Evolutionary conservation across 1,140 invertebrate genomes (phyloP).

Genomic region (Ditylenchus dipsaci): DNA sequence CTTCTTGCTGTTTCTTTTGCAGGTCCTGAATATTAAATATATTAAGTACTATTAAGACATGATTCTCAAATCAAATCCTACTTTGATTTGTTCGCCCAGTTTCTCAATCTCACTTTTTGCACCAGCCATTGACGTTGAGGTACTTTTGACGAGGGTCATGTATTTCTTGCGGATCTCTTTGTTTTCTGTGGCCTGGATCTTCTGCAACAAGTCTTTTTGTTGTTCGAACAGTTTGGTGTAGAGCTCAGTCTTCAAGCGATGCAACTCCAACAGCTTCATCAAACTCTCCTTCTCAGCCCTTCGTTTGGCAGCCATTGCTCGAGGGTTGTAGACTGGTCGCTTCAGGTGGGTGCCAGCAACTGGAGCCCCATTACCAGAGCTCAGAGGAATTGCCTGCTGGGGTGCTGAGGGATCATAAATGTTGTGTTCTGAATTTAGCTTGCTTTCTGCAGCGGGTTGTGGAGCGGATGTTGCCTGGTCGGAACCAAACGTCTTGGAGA

Average conservation of each 20-base stretch:
- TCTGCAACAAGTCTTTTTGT: conserved; percentile 17
- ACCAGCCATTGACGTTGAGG: background rate
- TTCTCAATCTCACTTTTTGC: conserved; percentile 22
- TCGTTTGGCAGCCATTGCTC: conserved; percentile 2
- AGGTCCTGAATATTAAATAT: background rate
- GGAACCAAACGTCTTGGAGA: background rate
- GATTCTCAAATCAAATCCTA: too few relatives aligned
- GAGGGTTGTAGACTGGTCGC: conserved; percentile 5
- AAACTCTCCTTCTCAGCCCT: conserved; percentile 7
- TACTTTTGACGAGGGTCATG: conserved; percentile 21
- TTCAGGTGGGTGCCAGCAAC: background rate
- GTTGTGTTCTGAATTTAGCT: background rate
- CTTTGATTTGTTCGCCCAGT: background rate
- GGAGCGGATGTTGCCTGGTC: background rate
- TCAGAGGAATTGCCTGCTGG: background rate
- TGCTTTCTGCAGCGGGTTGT: background rate
- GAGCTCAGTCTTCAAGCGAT: conserved; percentile 19
- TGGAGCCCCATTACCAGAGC: background rate
- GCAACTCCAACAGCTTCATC: conserved; percentile 16
- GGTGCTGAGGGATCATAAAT: background rate
- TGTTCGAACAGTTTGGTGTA: conserved; percentile 26
- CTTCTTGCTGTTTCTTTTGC: background rate
- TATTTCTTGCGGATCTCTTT: conserved; percentile 26
- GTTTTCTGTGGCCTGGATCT: conserved; percentile 14
- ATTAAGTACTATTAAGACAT: too few relatives aligned